phyloP scores from a whole-genome alignment of 2,888 invertebrate species.

The Oscheius sp. region DNA sequence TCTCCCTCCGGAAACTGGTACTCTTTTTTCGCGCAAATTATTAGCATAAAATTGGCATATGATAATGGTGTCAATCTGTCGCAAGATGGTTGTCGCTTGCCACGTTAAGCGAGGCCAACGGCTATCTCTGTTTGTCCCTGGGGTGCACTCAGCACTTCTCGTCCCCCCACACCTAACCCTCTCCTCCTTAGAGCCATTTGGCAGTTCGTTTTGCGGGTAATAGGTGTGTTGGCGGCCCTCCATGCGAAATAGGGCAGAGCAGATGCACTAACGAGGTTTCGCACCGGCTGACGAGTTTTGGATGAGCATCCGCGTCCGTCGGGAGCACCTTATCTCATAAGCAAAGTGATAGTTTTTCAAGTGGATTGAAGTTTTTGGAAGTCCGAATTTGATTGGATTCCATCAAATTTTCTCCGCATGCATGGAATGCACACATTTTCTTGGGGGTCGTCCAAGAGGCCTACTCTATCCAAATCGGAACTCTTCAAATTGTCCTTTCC shows the following conservation, averaged over 20 bases:
- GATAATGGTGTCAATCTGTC: constrained; percentile 16
- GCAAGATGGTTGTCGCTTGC: constrained; percentile 25
- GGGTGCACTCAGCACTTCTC: constrained; percentile 29
- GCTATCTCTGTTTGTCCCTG: constrained; percentile 22
- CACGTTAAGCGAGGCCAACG: constrained; percentile 29
- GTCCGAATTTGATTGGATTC: constrained; percentile 4
- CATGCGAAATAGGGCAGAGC: constrained; percentile 34
- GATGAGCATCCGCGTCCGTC: constrained; percentile 22
- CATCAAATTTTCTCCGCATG: constrained; percentile 29
- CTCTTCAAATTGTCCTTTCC: not conserved
- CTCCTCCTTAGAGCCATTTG: constrained; percentile 7
- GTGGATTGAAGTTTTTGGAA: no score
- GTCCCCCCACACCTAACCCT: constrained; percentile 25
- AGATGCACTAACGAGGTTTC: constrained; percentile 38
- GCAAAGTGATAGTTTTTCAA: constrained; percentile 12
- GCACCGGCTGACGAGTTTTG: constrained; percentile 37
- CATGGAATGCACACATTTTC: not conserved
- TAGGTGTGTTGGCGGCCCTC: constrained; percentile 31
- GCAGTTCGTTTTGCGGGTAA: constrained; percentile 33
- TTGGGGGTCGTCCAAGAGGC: constrained; percentile 1
- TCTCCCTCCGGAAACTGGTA: not conserved
- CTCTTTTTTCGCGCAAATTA: not conserved
- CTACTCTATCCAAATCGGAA: not conserved
- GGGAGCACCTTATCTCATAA: constrained; percentile 36
- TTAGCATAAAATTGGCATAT: constrained; percentile 16